Base-by-base conservation (phyloP, 2,113 vertebrate species). In the Colistium nudipinnis region DNA sequence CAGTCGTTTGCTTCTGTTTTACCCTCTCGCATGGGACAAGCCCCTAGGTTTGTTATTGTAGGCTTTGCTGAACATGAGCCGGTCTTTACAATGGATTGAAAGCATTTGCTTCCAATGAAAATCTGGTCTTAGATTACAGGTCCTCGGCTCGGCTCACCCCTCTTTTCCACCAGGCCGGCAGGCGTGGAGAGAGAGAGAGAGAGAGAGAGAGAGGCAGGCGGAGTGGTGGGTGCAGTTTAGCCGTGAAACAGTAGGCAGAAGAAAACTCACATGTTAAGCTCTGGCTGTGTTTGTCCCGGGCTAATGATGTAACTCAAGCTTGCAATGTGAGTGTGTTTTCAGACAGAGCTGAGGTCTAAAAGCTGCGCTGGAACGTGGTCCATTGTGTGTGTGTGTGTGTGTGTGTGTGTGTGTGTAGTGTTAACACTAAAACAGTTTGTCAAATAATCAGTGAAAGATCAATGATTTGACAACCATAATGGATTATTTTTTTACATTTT, bases 41-140 rank as follows among this genome's bases (percentile, higher is more conserved):
- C 93, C 94, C 80, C 91, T 84, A 78, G 91, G 96, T 98, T 98
- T 98, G 96, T 98, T 98, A 94, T 99, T 97, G 94, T 96, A 98
- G 95, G 95, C 95, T 97, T 97, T 96, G 95, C 94, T 91, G 95
- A 97, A 97, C 96, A 97, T 93, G 94, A 94, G 95, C 94, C 92
- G 93, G 94, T 97, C 96, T 99, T 97, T 97, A 96, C 95, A 93
- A 93, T 94, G 95, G 95, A 98, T 98, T 98, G 95, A 95, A 94
- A 95, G 96, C 97, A 98, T 98, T 98, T 99, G 96, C 96, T 98
- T 97, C 95, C 95, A 98, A 98, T 99, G 96, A 98, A 97, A 98
- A 98, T 96, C 94, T 94, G 95, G 94, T 98, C 95, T 99, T 96
- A 95, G 96, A 98, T 99, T 98, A 97, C 97, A 97, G 92, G 92